Evolutionary conservation across 2,113 vertebrate species (phyloP).

Genomic region (Megaptera novaeangliae): DNA sequence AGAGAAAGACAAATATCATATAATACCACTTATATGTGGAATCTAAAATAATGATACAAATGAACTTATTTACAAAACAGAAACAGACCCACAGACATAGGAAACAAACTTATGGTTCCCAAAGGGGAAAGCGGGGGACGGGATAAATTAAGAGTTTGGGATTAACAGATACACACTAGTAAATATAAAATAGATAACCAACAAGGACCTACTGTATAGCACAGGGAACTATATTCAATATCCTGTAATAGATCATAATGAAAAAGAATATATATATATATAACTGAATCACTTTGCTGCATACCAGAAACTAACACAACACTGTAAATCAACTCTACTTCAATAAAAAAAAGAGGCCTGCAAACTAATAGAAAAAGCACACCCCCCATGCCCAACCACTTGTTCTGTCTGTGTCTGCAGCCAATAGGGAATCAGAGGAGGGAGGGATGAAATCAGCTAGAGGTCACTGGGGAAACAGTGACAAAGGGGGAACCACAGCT

Average conservation of each 20-base stretch:
- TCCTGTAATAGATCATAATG: background rate
- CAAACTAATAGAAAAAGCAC: background rate
- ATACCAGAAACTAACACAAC: background rate
- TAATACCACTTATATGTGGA: background rate
- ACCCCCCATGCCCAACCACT: no score
- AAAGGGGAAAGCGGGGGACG: background rate
- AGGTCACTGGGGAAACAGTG: background rate
- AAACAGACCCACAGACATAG: background rate
- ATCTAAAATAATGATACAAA: background rate
- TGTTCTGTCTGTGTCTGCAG: background rate
- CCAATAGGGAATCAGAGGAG: background rate
- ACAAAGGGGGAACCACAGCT: background rate
- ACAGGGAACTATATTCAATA: background rate
- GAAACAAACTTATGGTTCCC: background rate
- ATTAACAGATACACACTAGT: background rate
- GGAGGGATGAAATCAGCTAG: background rate
- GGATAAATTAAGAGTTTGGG: background rate
- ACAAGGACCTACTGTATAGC: background rate
- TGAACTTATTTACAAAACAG: background rate
- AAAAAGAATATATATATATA: background rate
- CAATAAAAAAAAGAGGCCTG: background rate
- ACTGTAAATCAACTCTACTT: background rate
- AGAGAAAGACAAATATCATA: background rate
- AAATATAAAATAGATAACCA: background rate
- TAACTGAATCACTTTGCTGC: background rate